Evolutionary conservation across 2,888 invertebrate species (phyloP), one percentile per base, ranked within the genome.

Genomic region (Synergus laeviventris): DNA sequence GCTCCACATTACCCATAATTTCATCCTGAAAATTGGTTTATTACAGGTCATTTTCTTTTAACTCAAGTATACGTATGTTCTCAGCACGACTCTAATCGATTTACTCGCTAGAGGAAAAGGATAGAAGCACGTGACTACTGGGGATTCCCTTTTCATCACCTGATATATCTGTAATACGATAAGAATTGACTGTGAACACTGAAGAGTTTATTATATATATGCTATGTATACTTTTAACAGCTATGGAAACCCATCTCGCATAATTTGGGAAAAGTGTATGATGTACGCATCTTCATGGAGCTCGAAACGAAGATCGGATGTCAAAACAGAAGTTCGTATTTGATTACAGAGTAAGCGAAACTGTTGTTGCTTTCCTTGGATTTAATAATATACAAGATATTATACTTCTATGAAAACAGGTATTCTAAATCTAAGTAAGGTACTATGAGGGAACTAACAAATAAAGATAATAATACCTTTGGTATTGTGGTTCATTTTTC

Each of bases 21-120:
- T 81, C 81, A 80, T 81, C 81, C 80, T 79, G 81, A 83, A 86
- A 86, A 87, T 86, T 86, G 84, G 83, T 85, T 84, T 84, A 84
- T 86, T 84, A 85, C 83, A 78, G 78, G 79, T 82, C 78, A 80
- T 81, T 82, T 80, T 74, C 77, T 79, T 81, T 82, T 82, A 45
- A 45, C 45, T 45, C 45, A 16, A 16, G 45, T 45, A 45, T 45
- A 45, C 64, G 75, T 79, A 75, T 76, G 75, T 79, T 79, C 76
- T 76, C 64, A 79, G 74, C 75, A 64, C 59, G 76, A 76, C 74
- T 73, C 70, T 64, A 60, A 77, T 75, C 77, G 77, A 74, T 77
- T 75, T 75, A 75, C 60, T 66, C 21, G 61, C 61, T 59, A 75
- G 74, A 70, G 56, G 74, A 75, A 45, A 73, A 36, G 70, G 61